phyloP scores from a whole-genome alignment of 2,888 invertebrate species.

The Altica lythri region DNA sequence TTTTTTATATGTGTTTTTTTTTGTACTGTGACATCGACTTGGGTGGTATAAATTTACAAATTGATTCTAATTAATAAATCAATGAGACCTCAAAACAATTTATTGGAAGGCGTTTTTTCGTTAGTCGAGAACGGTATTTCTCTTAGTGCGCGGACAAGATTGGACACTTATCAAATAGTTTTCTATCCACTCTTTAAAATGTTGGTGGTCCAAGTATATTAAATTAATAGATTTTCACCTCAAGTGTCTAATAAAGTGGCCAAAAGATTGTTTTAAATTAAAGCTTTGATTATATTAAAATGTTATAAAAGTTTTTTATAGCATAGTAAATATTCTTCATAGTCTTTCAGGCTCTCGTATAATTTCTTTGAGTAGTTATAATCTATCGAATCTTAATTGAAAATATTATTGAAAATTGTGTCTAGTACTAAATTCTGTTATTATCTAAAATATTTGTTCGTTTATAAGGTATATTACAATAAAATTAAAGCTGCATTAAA shows the following conservation, averaged over 20 bases:
- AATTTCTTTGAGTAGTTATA: too few species aligned
- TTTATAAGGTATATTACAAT: too few species aligned
- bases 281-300: slow-evolving; percentile 8
- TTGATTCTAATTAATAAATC: slow-evolving; percentile 23
- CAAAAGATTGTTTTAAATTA: slow-evolving; percentile 19
- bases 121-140: slow-evolving; percentile 22
- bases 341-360: too few species aligned
- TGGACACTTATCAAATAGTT: slow-evolving; percentile 14
- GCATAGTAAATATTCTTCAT: not conserved
- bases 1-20: slow-evolving; percentile 1
- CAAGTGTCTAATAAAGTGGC: slow-evolving; percentile 13
- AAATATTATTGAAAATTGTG: too few species aligned
- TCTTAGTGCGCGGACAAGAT: too few species aligned
- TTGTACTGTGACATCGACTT: slow-evolving; percentile 15
- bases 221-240: slow-evolving; percentile 25
- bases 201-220: slow-evolving; percentile 22
- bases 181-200: slow-evolving; percentile 2
- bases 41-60: slow-evolving; percentile 21
- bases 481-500: too few species aligned
- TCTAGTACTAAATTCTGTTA: too few species aligned
- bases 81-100: slow-evolving; percentile 8
- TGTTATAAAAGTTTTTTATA: slow-evolving; percentile 3
- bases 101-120: slow-evolving; percentile 23
- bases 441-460: too few species aligned
- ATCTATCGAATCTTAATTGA: too few species aligned